Evolutionary conservation across 2,888 invertebrate species (phyloP).

Genomic region (Strigamia crassipes): DNA sequence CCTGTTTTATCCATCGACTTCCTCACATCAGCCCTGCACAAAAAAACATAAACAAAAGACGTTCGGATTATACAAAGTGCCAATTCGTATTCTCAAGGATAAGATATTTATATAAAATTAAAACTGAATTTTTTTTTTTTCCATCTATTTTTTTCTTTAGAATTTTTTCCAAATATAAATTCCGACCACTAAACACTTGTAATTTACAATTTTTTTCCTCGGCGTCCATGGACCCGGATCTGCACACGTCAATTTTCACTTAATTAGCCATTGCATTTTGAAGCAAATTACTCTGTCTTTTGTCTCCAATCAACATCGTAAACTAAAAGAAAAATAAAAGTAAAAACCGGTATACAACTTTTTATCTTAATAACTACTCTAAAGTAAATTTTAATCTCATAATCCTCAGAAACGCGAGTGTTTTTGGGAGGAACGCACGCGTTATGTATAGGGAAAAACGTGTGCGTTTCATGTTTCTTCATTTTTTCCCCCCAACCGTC

Average conservation of each 20-base stretch:
- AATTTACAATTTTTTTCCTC: constrained; percentile 27
- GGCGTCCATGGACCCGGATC: constrained; percentile 34
- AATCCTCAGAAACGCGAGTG: constrained; percentile 26
- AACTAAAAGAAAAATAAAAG: constrained; percentile 11
- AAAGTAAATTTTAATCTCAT: constrained; percentile 35
- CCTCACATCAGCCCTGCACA: neutral
- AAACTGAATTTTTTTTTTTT: neutral
- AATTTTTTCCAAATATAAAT: neutral
- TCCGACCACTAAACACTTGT: constrained; percentile 17
- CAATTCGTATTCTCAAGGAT: neutral
- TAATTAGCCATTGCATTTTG: constrained; percentile 27
- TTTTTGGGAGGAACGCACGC: constrained; percentile 18
- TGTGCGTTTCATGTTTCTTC: constrained; percentile 28
- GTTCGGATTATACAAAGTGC: neutral
- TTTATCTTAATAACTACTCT: constrained; percentile 1
- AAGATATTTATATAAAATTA: neutral
- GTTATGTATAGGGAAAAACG: constrained; percentile 6
- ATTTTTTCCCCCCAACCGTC: neutral
- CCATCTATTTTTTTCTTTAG: no score
- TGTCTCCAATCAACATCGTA: constrained; percentile 40
- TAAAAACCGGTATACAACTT: neutral
- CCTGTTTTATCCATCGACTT: neutral
- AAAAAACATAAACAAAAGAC: neutral
- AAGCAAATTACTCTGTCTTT: constrained; percentile 36
- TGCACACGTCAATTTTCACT: constrained; percentile 38